phyloP scores from a whole-genome alignment of 2,888 invertebrate genomes.

The Sinhomidia bicolor region DNA sequence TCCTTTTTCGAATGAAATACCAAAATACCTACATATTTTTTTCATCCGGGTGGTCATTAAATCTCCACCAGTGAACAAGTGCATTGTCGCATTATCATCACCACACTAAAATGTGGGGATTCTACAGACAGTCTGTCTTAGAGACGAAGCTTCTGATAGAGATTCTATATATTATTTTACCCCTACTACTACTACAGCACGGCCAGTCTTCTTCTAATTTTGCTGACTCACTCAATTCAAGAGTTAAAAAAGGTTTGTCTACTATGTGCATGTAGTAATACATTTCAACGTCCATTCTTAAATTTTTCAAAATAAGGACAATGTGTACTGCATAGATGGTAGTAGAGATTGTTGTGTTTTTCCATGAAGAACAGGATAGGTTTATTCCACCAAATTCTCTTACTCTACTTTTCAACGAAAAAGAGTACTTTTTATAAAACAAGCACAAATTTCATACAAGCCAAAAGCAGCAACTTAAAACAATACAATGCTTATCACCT shows the following conservation, averaged over 20 bases:
- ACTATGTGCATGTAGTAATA: neutral
- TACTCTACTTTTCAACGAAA: neutral
- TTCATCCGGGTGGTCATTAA: constrained; percentile 73
- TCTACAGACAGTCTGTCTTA: constrained; percentile 1
- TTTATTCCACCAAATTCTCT: constrained; percentile 27
- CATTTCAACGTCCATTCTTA: constrained; percentile 35
- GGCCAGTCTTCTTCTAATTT: constrained; percentile 23
- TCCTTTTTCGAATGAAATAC: neutral
- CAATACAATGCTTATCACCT: constrained; percentile 42
- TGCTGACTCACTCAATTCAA: constrained; percentile 71
- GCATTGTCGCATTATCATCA: constrained; percentile 11
- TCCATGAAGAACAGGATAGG: neutral
- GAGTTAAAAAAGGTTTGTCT: constrained; percentile 41
- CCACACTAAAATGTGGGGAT: no score
- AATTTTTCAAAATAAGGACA: neutral
- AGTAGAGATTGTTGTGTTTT: neutral
- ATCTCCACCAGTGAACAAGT: constrained; percentile 65
- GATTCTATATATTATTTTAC: constrained; percentile 6
- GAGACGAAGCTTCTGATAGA: constrained; percentile 1
- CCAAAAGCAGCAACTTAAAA: neutral
- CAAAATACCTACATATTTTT: constrained; percentile 27
- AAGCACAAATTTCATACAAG: no score
- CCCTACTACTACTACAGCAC: constrained; percentile 18
- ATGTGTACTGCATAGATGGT: neutral
- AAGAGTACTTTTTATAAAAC: neutral